These are phyloP conservation scores for Petrocephalus schoutedeni DNA, from an alignment of 2,797 vertebrate species.

Conservation along the genomic window DNA sequence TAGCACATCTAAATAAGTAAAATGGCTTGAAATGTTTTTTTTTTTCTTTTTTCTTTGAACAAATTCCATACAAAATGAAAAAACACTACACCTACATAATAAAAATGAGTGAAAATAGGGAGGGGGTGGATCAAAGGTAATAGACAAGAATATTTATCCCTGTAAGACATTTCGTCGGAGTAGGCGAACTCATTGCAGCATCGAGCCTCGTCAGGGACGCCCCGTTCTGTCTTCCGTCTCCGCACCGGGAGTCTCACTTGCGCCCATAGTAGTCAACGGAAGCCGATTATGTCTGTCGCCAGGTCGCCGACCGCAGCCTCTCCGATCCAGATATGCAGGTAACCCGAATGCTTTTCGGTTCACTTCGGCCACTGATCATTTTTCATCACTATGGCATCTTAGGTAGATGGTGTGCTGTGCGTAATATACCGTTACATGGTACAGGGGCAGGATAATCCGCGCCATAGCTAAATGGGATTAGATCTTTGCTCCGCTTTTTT, in stretches of 20 bases:
- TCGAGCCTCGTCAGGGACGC: constrained; percentile 19
- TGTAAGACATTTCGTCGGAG: constrained; percentile 18
- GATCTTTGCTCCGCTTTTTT: not conserved
- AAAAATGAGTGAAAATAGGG: not conserved
- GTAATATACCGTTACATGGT: not conserved
- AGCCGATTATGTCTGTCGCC: constrained; percentile 51
- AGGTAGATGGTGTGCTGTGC: not conserved
- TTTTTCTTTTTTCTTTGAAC: not conserved
- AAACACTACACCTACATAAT: not conserved
- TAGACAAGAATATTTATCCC: constrained; percentile 24
- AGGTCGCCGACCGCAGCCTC: constrained; percentile 47
- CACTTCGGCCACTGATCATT: not conserved
- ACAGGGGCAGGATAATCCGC: constrained; percentile 20
- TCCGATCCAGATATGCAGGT: constrained; percentile 82
- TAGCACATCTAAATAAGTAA: not conserved
- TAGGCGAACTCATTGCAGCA: constrained; percentile 23
- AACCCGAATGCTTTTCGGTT: constrained; percentile 26
- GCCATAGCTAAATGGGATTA: constrained; percentile 1
- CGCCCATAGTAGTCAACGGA: constrained; percentile 42
- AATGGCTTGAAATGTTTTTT: not conserved
- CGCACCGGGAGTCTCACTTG: constrained; percentile 37
- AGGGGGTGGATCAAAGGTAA: not conserved
- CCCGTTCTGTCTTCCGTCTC: constrained; percentile 14
- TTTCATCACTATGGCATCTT: not conserved
- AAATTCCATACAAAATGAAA: not conserved